Base-by-base conservation (phyloP, 2,888 invertebrate species). In the Smittia sp. region DNA sequence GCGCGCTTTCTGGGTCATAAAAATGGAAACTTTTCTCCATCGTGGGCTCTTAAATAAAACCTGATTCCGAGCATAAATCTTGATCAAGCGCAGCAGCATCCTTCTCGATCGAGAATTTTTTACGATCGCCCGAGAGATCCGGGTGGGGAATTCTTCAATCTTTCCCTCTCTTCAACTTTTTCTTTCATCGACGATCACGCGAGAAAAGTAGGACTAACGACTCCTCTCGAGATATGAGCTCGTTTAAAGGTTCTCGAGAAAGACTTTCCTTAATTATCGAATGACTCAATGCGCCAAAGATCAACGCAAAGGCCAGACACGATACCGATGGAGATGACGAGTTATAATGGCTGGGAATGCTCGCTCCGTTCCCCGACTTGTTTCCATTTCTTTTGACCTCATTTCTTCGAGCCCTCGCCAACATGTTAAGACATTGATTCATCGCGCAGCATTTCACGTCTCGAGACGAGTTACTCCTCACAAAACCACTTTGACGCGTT, bases 361-460 rank as follows among this genome's bases (percentile, higher is more conserved):
- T 25, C 22, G 0, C 41, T 24, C 6, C 25, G 22, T 27, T 24
- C 39, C 38, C 66, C 39, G 66, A 22, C 67, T 67, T 41, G 67
- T 67, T 67, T 67, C 67, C 41, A 67, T 67, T 67, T 67, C 67
- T 67, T 67, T 67, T 67, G 67, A 67, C 67, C 67, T 67, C 41
- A 67, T 46, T 41, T 67, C 41, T 22, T 24, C 18, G 46, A 15
- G 46, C 46, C 54, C 38, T 38, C 65, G 27, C 32, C 6, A n/a
- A 2, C 2, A 46, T 46, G 11, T 46, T 11, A 46, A 46, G 46
- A 2, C 15, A n/a, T 46, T 58, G 58, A 58, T 58, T 58, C 58
- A 58, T 58, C 46, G 46, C 11, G 15, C 15, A n/a, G 46, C 11
- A 46, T 58, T 20, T 58, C 20, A 20, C 22, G 58, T 58, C n/a